These are phyloP conservation scores for Crenuchus spilurus DNA, from an alignment of 2,797 vertebrate species.

Conservation along the genomic window DNA sequence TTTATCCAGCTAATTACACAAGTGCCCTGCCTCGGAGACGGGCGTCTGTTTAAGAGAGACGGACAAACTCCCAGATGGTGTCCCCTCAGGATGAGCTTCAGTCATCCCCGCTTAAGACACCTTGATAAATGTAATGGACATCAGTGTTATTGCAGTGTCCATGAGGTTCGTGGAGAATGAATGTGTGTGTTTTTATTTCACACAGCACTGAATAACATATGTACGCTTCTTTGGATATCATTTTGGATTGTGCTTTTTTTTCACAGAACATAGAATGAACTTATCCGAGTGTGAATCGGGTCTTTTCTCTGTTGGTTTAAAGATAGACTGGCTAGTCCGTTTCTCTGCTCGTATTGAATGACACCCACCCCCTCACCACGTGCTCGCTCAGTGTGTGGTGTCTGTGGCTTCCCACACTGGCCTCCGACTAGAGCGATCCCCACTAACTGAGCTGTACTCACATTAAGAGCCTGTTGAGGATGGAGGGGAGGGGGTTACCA, in stretches of 20 bases:
- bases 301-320: constrained; percentile 43
- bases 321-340: constrained; percentile 53
- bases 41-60: constrained; percentile 32
- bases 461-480: constrained; percentile 58
- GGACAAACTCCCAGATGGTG: constrained; percentile 38
- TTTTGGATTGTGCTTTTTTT: constrained; percentile 11
- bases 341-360: constrained; percentile 51
- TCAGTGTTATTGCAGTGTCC: constrained; percentile 3
- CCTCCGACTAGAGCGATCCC: constrained; percentile 47
- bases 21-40: constrained; percentile 40
- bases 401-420: constrained; percentile 59
- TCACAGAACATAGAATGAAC: constrained; percentile 7
- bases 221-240: neutral
- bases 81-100: constrained; percentile 26
- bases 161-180: neutral
- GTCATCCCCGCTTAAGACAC: constrained; percentile 24
- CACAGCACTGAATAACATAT: constrained; percentile 8
- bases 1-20: constrained; percentile 54
- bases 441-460: constrained; percentile 56
- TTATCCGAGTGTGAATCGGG: constrained; percentile 26
- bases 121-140: constrained; percentile 21
- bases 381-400: constrained; percentile 56
- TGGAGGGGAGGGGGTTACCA: constrained; percentile 58
- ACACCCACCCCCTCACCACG: constrained; percentile 59
- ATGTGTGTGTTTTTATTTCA: neutral